These are phyloP conservation scores for Carollia perspicillata DNA, from an alignment of 2,113 vertebrate genomes.

Conservation along the genomic window DNA sequence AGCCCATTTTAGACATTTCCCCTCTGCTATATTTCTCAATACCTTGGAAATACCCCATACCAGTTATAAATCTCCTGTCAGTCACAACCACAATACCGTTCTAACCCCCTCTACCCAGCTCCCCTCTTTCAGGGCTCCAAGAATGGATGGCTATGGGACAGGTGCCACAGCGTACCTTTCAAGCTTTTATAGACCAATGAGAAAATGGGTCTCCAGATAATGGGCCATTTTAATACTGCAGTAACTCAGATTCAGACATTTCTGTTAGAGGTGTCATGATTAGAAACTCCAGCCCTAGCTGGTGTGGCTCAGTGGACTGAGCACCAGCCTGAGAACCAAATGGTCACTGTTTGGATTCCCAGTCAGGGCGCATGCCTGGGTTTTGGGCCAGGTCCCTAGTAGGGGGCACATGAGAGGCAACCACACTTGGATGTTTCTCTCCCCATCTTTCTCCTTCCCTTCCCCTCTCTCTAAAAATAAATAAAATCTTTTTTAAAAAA, in stretches of 20 bases:
- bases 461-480: too few relatives aligned
- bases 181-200: background rate
- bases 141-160: background rate
- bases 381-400: too few relatives aligned
- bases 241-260: background rate
- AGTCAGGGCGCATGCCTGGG: too few relatives aligned
- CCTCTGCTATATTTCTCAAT: background rate
- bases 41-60: background rate
- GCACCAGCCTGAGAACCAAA: too few relatives aligned
- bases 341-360: too few relatives aligned
- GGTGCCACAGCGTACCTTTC: background rate
- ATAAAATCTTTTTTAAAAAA: background rate
- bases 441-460: too few relatives aligned
- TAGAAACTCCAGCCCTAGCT: background rate
- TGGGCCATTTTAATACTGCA: background rate
- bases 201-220: background rate
- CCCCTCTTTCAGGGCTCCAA: background rate
- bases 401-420: too few relatives aligned
- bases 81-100: background rate
- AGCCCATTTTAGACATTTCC: background rate
- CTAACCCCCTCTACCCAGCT: background rate
- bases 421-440: too few relatives aligned
- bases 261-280: conserved; percentile 27
- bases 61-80: background rate
- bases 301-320: too few relatives aligned